phyloP scores from a whole-genome alignment of 1,140 invertebrate species.

The Anagrus nilaparvatae region DNA sequence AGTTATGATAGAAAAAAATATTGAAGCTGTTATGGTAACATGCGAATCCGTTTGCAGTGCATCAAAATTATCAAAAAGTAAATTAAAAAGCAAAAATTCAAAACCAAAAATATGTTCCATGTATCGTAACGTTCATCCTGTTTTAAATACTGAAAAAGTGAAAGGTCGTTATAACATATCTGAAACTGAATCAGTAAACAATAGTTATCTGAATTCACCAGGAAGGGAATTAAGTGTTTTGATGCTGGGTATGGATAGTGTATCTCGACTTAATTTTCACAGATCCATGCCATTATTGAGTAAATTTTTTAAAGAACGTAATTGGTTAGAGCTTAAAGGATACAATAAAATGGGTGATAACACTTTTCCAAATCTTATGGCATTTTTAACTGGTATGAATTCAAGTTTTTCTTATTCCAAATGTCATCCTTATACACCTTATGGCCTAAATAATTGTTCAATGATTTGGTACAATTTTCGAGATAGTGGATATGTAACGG shows the following conservation, averaged over 20 bases:
- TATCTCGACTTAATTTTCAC: slow-evolving; percentile 66
- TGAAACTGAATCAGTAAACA: slow-evolving; percentile 15
- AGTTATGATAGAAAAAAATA: slow-evolving; percentile 27
- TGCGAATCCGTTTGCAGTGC: slow-evolving; percentile 33
- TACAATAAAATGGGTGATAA: slow-evolving; percentile 68
- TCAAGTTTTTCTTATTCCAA: slow-evolving; percentile 35
- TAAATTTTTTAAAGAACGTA: slow-evolving; percentile 49
- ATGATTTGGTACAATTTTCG: slow-evolving; percentile 72
- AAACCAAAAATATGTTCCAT: slow-evolving; percentile 21
- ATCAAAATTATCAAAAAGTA: slow-evolving; percentile 17
- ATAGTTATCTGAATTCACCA: too few relatives aligned
- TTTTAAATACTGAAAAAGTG: slow-evolving; percentile 28
- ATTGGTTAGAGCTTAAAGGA: slow-evolving; percentile 46
- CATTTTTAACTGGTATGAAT: slow-evolving; percentile 57
- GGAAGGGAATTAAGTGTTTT: slow-evolving; percentile 50
- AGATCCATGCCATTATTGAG: slow-evolving; percentile 66
- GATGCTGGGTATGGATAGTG: slow-evolving; percentile 70
- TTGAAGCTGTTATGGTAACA: slow-evolving; percentile 37
- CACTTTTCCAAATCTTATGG: slow-evolving; percentile 75
- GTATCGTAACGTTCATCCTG: slow-evolving; percentile 45
- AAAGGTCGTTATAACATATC: too few relatives aligned
- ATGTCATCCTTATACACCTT: slow-evolving; percentile 41
- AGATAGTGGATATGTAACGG: slow-evolving; percentile 62
- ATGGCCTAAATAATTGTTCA: slow-evolving; percentile 52
- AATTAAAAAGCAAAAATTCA: slow-evolving; percentile 21